Evolutionary conservation across 1,140 invertebrate species (phyloP), one percentile per base, ranked within the genome.

Genomic region (Venustaconcha ellipsiformis): DNA sequence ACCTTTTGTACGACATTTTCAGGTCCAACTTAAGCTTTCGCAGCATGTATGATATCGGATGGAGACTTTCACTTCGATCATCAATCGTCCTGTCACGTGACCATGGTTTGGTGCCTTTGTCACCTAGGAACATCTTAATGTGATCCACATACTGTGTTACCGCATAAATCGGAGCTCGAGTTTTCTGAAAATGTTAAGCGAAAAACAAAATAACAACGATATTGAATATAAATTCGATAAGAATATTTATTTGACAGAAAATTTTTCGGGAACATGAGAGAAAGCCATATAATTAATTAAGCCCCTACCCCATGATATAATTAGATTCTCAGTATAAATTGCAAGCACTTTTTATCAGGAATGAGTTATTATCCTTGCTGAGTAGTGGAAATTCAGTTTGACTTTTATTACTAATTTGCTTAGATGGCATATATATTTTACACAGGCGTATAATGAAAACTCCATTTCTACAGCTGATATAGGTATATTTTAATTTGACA

Each of bases 1-100:
- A 96, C 96, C 95, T 96, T 79, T 94, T 94, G 90, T 96, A 96
- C 0, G 96, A 94, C 18, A 96, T 92, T 75, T 94, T 92, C 0
- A 98, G 92, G 89, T 97, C 96, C 2, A 95, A 93, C 78, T 94
- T 92, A 4, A 97, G 92, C 86, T 97, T 97, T 64, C 94, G 94
- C n/a, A 97, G 91, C 2, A 98, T 92, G 88, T 97, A 95, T 57
- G 95, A 95, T 68, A 96, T 76, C 72, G 73, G 92, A 89, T 78
- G 93, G 92, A 89, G 93, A 92, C 78, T 93, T 93, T 87, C 82
- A 26, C 72, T 60, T 62, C 30, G 67, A 23, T 70, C 68, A 26
- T 26, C 37, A 59, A 68, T 60, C 57, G 58, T 58, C 12, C 1
- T 59, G 48, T 79, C 67, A 23, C 63, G 67, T 67, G 74, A 70